Conservation (phyloP, 2,113 vertebrate genomes). For the Coryphaenoides rupestris region DNA sequence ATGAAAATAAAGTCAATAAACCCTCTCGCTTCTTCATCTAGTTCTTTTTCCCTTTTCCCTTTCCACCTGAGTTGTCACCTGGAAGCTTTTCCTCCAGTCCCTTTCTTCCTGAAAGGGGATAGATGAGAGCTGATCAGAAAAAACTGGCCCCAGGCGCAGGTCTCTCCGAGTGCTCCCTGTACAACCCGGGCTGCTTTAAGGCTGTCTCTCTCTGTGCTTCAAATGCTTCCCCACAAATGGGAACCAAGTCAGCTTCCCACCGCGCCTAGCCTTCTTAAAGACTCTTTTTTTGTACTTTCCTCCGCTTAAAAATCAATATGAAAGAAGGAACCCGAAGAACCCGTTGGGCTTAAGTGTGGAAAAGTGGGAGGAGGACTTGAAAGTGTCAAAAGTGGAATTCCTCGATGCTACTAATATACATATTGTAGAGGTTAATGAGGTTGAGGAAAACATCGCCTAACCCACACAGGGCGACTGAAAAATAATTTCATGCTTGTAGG, state of each 20-base stretch:
- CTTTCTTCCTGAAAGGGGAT: slow-evolving; percentile 39
- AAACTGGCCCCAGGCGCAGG: slow-evolving; percentile 56
- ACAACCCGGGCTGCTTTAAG: slow-evolving; percentile 51
- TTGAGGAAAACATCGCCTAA: not conserved
- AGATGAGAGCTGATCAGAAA: slow-evolving; percentile 56
- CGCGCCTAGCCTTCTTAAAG: slow-evolving; percentile 43
- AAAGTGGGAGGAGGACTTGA: slow-evolving; percentile 30
- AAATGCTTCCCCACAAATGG: slow-evolving; percentile 54
- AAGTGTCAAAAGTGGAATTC: slow-evolving; percentile 36
- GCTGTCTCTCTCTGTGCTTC: slow-evolving; percentile 47
- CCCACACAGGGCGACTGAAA: not conserved
- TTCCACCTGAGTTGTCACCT: slow-evolving; percentile 51
- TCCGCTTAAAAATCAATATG: slow-evolving; percentile 44
- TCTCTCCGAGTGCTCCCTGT: slow-evolving; percentile 45
- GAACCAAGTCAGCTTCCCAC: slow-evolving; percentile 54
- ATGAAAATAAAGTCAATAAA: not conserved
- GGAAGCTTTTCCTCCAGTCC: slow-evolving; percentile 53
- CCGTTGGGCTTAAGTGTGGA: slow-evolving; percentile 33
- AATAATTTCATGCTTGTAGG: too few species aligned
- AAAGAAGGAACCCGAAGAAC: slow-evolving; percentile 35
- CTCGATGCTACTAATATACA: slow-evolving; percentile 21
- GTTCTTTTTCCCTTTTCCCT: not conserved
- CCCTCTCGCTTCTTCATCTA: slow-evolving; percentile 4
- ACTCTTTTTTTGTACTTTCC: slow-evolving; percentile 36
- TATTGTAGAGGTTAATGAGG: slow-evolving; percentile 17